Percentiles rank a stretch among this genome's conserved stretches.
phyloP scores from a whole-genome alignment of 2,113 vertebrate genomes.

The Hylia prasina region DNA sequence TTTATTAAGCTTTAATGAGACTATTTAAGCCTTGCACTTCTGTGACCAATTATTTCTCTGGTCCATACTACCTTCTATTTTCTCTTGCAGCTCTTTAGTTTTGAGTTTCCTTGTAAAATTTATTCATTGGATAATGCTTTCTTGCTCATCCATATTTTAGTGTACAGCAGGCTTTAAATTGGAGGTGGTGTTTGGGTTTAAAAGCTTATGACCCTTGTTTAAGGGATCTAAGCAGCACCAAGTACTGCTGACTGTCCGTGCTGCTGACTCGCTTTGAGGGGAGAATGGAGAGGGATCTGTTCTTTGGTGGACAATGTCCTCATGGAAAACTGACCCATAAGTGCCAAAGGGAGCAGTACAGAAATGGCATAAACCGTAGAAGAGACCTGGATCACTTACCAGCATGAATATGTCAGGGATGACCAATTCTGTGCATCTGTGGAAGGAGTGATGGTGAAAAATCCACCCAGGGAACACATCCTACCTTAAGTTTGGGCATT shows the following conservation, averaged over 20 bases:
- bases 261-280: accelerated
- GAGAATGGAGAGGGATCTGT: not conserved
- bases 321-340: not conserved
- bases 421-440: not conserved
- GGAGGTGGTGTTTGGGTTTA: not conserved
- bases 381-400: not conserved
- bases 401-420: not conserved
- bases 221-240: not conserved
- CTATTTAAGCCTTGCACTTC: not conserved
- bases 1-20: not conserved
- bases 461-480: not conserved
- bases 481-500: not conserved
- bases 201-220: not conserved
- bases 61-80: accelerated
- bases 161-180: not conserved
- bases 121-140: not conserved
- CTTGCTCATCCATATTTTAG: not conserved
- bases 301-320: not conserved
- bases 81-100: not conserved
- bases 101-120: not conserved
- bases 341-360: accelerated
- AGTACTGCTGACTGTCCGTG: not conserved
- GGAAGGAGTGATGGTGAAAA: not conserved
- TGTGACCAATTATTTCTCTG: not conserved
- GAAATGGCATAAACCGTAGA: not conserved